phyloP scores from a whole-genome alignment of 2,113 vertebrate genomes.

The Epinephelus fuscoguttatus region DNA sequence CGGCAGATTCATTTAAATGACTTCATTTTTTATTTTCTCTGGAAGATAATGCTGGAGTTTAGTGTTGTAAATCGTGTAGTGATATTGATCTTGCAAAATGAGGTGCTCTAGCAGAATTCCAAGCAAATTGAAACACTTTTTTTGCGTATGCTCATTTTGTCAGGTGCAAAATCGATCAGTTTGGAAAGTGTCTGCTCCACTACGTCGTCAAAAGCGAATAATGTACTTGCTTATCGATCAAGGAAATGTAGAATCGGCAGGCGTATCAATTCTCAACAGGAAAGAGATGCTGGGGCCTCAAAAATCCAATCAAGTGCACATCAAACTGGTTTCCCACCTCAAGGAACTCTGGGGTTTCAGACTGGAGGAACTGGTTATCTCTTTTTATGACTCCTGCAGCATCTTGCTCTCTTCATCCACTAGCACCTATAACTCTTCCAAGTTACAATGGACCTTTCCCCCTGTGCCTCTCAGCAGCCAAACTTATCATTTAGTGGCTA shows the following conservation, averaged over 20 bases:
- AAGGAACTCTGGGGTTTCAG: constrained; percentile 15
- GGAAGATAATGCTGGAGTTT: constrained; percentile 37
- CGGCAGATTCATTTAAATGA: constrained; percentile 32
- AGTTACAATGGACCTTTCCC: constrained; percentile 20
- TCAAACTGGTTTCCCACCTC: constrained; percentile 33
- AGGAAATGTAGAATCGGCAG: constrained; percentile 4
- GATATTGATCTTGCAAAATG: constrained; percentile 65
- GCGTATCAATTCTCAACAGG: constrained; percentile 28
- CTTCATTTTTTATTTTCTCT: constrained; percentile 27
- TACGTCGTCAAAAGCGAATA: constrained; percentile 44
- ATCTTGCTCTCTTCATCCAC: background rate
- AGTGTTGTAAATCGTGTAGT: constrained; percentile 47
- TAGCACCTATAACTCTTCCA: constrained; percentile 13
- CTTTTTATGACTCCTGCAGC: constrained; percentile 28
- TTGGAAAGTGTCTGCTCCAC: constrained; percentile 38
- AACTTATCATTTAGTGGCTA: constrained; percentile 37
- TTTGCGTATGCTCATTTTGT: constrained; percentile 48
- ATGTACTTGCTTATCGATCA: constrained; percentile 50
- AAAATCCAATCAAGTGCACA: constrained; percentile 51
- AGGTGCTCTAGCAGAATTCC: constrained; percentile 42
- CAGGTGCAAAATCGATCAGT: constrained; percentile 54
- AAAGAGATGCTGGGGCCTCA: constrained; percentile 30
- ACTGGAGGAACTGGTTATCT: constrained; percentile 25
- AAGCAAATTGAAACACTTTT: constrained; percentile 46
- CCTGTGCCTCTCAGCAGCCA: constrained; percentile 26